Evolutionary conservation across 2,888 invertebrate species (phyloP), one percentile per base, ranked within the genome.

Genomic region (Tetranychus piercei): DNA sequence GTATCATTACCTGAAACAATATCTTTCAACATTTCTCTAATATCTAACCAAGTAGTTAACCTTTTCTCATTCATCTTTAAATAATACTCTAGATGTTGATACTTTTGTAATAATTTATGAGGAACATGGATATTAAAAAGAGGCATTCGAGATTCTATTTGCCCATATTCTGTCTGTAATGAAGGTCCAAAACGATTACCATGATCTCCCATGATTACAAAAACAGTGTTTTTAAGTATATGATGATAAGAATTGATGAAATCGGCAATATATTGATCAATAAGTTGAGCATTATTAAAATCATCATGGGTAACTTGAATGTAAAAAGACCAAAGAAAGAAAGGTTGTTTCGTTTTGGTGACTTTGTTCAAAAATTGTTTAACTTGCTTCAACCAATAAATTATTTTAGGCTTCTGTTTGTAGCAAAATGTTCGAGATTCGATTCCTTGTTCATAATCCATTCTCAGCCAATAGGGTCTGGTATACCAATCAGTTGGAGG

Each of bases 401-500:
- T 67, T 11, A 74, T 22, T 44, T 74, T 71, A 6, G 71, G 43
- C n/a, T 44, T 43, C 4, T 71, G 15, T 11, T 71, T 71, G 20
- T 71, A 71, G 44, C 71, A 71, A 44, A 23, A 23, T 15, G 6
- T 44, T 5, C 1, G 71, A 15, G 43, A 20, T 18, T 71, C 20
- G 34, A 20, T 20, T 8, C 71, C 71, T 71, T 44, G 45, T 6
- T 71, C 71, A 15, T 71, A 15, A 20, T 55, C n/a, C 55, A 73
- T 73, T 20, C 15, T 5, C 66, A 87, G 81, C 80, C 89, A 87
- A 79, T 90, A 88, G 0, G 91, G 89, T 69, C 89, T 86, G 77
- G 89, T 85, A 80, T 91, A 92, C 81, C 90, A 92, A 81, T 94
- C 92, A 0, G 92, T 90, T 0, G 94, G 92, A 0, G 71, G 43